These are phyloP conservation scores for Aratinga solstitialis DNA, from an alignment of 2,797 vertebrate genomes.

Conservation along the genomic window DNA sequence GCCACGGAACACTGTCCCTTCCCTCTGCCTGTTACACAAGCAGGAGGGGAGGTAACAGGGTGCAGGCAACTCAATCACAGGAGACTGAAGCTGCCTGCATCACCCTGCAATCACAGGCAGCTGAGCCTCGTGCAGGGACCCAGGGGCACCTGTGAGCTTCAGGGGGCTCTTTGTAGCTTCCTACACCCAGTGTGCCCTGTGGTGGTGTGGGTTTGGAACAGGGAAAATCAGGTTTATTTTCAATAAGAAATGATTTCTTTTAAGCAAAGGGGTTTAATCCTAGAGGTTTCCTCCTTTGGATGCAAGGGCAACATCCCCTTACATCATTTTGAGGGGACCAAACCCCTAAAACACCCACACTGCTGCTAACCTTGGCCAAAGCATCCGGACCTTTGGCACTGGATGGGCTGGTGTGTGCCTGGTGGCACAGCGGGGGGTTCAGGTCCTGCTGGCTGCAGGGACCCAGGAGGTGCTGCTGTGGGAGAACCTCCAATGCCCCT, in stretches of 20 bases:
- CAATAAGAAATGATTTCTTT: not conserved
- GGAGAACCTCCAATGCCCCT: no score
- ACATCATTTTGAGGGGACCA: not conserved
- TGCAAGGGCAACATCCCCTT: not conserved
- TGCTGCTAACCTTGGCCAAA: not conserved
- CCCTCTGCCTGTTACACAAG: not conserved
- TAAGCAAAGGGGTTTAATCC: not conserved
- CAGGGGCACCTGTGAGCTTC: not conserved
- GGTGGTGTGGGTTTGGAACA: not conserved
- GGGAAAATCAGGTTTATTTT: not conserved
- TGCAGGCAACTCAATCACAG: not conserved
- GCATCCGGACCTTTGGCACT: accelerated
- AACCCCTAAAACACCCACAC: accelerated
- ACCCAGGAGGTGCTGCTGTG: accelerated
- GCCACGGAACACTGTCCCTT: not conserved
- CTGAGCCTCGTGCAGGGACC: not conserved
- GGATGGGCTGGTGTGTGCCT: accelerated
- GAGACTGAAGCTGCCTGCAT: not conserved
- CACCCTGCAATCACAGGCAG: not conserved
- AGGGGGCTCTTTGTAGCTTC: no score
- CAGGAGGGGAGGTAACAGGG: not conserved
- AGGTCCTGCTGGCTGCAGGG: accelerated
- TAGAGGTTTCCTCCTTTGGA: not conserved
- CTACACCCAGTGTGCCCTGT: accelerated
- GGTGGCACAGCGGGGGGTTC: accelerated